phyloP scores from a whole-genome alignment of 2,888 invertebrate species.

The Conchocele bisecta region DNA sequence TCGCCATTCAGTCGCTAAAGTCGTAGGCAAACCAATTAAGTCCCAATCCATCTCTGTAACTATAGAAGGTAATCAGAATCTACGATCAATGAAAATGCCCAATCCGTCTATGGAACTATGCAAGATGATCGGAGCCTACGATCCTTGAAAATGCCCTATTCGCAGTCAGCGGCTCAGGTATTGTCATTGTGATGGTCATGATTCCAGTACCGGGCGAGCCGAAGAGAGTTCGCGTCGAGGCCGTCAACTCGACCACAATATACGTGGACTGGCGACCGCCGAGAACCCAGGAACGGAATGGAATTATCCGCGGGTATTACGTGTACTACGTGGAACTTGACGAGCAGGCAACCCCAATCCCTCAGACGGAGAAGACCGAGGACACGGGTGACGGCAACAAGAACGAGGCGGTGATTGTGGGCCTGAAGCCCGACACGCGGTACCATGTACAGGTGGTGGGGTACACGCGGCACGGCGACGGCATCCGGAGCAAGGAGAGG shows the following conservation, averaged over 20 bases:
- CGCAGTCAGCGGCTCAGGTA: too few species aligned
- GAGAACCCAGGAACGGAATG: constrained; percentile 94
- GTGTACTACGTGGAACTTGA: constrained; percentile 84
- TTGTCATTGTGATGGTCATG: too few species aligned
- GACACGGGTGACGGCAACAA: constrained; percentile 92
- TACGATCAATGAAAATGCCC: too few species aligned
- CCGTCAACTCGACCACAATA: constrained; percentile 97
- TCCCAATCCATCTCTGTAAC: too few species aligned
- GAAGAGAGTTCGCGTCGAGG: constrained; percentile 93
- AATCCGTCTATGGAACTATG: too few species aligned
- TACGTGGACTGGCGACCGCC: constrained; percentile 98
- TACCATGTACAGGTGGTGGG: constrained; percentile 96
- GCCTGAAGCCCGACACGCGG: constrained; percentile 96
- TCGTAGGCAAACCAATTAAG: too few species aligned
- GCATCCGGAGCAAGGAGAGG: constrained; percentile 93
- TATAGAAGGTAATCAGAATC: too few species aligned
- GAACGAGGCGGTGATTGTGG: constrained; percentile 91
- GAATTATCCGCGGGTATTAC: constrained; percentile 98
- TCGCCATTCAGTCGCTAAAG: too few species aligned
- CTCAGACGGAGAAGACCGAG: constrained; percentile 85
- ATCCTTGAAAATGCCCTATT: too few species aligned
- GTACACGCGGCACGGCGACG: constrained; percentile 97
- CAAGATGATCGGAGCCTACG: too few species aligned
- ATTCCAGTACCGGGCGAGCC: constrained; percentile 97
- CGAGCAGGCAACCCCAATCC: constrained; percentile 65